These are phyloP conservation scores for Dicaeum eximium DNA, from an alignment of 2,113 vertebrate species.

Conservation along the genomic window DNA sequence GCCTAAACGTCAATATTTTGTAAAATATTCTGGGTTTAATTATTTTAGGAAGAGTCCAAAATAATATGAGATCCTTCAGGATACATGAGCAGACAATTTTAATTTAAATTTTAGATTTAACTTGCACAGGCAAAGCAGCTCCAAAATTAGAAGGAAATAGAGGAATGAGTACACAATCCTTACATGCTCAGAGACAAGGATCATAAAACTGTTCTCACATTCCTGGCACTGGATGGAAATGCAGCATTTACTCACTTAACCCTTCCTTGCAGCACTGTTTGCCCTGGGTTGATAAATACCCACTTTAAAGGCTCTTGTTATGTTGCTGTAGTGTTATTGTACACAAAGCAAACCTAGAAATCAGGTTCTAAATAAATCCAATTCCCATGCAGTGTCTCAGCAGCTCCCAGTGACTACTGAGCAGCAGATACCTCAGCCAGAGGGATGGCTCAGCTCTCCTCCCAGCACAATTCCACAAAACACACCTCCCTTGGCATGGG, in stretches of 20 bases:
- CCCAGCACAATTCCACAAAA: background rate
- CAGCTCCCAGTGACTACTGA: background rate
- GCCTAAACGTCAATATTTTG: background rate
- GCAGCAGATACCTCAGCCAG: background rate
- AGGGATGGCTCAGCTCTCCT: background rate
- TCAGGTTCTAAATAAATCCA: background rate
- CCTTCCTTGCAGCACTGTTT: background rate
- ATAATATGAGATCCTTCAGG: background rate
- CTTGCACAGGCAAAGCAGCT: background rate
- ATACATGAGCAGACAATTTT: background rate
- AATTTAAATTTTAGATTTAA: background rate
- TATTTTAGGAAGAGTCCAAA: background rate
- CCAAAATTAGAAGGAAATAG: background rate
- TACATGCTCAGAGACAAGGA: background rate
- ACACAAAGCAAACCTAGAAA: background rate
- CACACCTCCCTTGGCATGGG: fast-evolving
- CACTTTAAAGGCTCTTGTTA: background rate
- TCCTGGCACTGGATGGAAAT: background rate
- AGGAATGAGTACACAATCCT: background rate
- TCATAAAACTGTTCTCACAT: background rate
- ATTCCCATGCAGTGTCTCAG: background rate
- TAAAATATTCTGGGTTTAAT: background rate
- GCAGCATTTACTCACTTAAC: background rate
- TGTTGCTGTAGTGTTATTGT: background rate
- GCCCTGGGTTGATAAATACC: background rate